Base-by-base conservation (phyloP, 2,797 vertebrate species). In the Dermochelys coriacea region DNA sequence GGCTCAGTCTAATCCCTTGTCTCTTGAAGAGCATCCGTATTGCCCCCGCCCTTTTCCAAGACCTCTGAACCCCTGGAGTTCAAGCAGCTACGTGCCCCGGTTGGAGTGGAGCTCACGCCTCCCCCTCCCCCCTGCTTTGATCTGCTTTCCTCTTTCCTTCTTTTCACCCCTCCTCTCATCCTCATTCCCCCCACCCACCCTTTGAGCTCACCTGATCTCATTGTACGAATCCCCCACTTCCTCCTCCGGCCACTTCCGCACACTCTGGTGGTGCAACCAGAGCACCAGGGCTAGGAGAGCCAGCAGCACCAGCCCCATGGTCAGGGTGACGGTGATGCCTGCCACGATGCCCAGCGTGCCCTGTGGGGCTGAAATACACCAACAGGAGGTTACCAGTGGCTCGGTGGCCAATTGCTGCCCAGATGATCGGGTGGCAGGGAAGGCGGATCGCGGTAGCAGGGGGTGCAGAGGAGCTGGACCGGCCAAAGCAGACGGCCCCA, bases 201-300 rank as follows among this genome's bases (percentile, higher is more conserved):
- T 41, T 5, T 47, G 41, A 47, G 55, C 41, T 86, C 83, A 98
- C 68, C 96, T 96, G 52, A 98, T 98, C 90, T 98, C 98, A 11
- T 98, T 98, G 91, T 98, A 98, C 51, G 97, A 95, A 9, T 52
- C 59, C 59, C 97, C 98, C 9, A 98, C 97, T 29, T 83, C 85
- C 3, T 98, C 98, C 21, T 98, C 98, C 5, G 96, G 89, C 81
- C 79, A 64, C 74, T 84, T 91, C 19, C 29, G 45, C 8, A 97
- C 97, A 11, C 98, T 98, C 0, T 97, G 98, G 45, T 97, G 98
- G 83, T 98, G 98, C 55, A 99, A 98, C 98, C 98, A 98, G 86
- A 98, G 85, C 50, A 98, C 85, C 8, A 99, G 98, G 11, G 96
- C 97, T 87, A 98, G 77, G 91, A 99, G 96, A 1, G 97, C 97